phyloP scores from a whole-genome alignment of 2,113 vertebrate species.

The Hippocampus guttulatus region DNA sequence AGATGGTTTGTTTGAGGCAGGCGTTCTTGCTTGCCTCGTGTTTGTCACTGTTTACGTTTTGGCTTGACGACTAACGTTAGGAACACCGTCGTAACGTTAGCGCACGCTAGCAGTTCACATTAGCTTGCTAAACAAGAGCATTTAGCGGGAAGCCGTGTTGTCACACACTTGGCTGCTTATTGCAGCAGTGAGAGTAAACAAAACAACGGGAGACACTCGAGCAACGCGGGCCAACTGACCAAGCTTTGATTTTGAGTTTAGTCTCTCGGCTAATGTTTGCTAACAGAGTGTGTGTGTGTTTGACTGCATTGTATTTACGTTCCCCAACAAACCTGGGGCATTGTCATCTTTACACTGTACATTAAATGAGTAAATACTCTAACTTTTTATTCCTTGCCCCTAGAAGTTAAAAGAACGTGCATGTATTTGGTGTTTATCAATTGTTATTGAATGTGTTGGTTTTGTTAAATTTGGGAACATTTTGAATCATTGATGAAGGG shows the following conservation, averaged over 20 bases:
- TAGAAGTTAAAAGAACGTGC: not conserved
- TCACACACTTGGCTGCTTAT: conserved; percentile 20
- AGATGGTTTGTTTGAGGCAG: conserved; percentile 12
- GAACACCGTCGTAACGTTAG: conserved; percentile 47
- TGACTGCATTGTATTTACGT: conserved; percentile 65
- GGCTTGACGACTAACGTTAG: conserved; percentile 39
- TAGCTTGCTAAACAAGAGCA: conserved; percentile 61
- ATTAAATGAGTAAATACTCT: not conserved
- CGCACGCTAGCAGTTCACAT: conserved; percentile 39
- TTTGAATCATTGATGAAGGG: too few species aligned
- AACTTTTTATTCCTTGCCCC: not conserved
- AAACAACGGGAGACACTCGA: conserved; percentile 6
- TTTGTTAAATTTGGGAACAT: not conserved
- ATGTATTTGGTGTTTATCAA: not conserved
- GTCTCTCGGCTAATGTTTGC: conserved; percentile 61
- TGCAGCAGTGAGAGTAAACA: conserved; percentile 26
- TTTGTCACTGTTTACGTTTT: conserved; percentile 67
- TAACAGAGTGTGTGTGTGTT: conserved; percentile 56
- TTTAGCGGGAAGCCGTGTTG: conserved; percentile 61
- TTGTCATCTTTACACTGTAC: conserved; percentile 10
- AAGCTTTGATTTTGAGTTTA: conserved; percentile 20
- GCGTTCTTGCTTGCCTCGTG: conserved; percentile 20
- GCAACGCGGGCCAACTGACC: conserved; percentile 4
- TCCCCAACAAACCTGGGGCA: conserved; percentile 42
- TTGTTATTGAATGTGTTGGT: not conserved